These are phyloP conservation scores for Oreocharis arfaki DNA, from an alignment of 2,113 vertebrate genomes.

Conservation along the genomic window DNA sequence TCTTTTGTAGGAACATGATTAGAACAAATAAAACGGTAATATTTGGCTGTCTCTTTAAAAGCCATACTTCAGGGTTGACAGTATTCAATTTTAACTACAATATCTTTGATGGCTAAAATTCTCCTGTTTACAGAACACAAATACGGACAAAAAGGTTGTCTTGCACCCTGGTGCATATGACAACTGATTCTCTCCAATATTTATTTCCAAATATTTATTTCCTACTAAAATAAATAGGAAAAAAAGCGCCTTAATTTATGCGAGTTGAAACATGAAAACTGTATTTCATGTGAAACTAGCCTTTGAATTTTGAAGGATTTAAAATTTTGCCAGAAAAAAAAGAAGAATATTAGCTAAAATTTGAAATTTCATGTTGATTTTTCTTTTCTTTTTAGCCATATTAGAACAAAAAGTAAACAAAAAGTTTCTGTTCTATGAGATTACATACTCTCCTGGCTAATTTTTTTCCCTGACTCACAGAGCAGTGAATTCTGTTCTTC, in stretches of 20 bases:
- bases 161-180: not conserved
- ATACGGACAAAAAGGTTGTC: not conserved
- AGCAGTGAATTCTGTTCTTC: not conserved
- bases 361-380: not conserved
- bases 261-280: not conserved
- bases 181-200: not conserved
- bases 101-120: not conserved
- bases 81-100: not conserved
- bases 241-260: not conserved
- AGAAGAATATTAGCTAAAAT: not conserved
- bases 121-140: not conserved
- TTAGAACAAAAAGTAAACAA: not conserved
- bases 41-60: not conserved
- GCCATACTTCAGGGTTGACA: not conserved
- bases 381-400: not conserved
- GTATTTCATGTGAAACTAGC: not conserved
- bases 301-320: not conserved
- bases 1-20: not conserved
- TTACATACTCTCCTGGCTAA: not conserved
- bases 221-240: not conserved
- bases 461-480: rapidly evolving
- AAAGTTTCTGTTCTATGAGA: not conserved
- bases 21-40: not conserved
- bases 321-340: not conserved
- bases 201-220: not conserved